Conservation (phyloP, 2,797 vertebrate species). For the Malurus splendens region DNA sequence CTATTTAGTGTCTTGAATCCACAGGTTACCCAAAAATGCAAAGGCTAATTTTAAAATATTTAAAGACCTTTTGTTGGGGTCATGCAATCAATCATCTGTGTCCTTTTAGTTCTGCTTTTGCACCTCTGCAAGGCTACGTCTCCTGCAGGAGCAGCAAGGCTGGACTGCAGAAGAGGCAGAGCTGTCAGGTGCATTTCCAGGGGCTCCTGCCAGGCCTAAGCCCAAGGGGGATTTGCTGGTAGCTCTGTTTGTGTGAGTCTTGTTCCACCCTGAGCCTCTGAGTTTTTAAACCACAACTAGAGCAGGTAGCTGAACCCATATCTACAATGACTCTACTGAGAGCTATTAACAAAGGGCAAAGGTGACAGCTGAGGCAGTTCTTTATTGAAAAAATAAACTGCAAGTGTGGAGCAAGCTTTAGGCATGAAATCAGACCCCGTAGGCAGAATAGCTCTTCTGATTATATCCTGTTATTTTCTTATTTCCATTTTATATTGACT, state of each 20-base stretch:
- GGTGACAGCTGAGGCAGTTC: background rate
- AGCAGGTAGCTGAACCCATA: background rate
- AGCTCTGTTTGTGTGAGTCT: background rate
- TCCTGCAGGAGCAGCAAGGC: fast-evolving
- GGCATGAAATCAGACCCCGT: background rate
- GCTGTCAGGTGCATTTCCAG: fast-evolving
- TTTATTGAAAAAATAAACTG: background rate
- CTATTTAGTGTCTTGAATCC: background rate
- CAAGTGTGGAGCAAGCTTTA: background rate
- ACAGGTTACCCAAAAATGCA: background rate
- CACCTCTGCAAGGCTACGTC: background rate
- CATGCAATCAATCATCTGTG: background rate
- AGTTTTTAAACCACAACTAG: background rate
- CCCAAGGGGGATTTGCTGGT: background rate
- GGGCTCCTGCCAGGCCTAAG: background rate
- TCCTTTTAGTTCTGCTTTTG: background rate
- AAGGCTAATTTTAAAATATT: background rate
- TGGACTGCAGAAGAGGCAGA: background rate
- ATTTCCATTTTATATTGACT: background rate
- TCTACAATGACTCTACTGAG: background rate
- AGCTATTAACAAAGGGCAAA: background rate
- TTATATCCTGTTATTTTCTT: background rate
- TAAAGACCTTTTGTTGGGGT: background rate
- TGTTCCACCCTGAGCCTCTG: background rate
- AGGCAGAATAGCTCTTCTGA: background rate